Base-by-base conservation (phyloP, 2,797 vertebrate genomes). In the Pygocentrus nattereri region DNA sequence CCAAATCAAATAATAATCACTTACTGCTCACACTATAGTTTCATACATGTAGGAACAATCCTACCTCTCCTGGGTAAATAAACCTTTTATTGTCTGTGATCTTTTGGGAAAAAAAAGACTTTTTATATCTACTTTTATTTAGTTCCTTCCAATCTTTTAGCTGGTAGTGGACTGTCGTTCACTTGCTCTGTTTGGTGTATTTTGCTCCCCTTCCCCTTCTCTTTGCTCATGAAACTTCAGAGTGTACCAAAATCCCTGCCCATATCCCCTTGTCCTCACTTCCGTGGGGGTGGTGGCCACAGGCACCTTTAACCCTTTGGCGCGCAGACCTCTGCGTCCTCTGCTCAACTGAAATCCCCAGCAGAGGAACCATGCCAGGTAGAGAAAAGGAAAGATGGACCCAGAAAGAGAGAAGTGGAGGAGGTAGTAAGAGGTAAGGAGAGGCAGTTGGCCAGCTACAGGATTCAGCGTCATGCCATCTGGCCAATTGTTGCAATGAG, bases 271-370 rank as follows among this genome's bases (percentile, higher is more conserved):
- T 34, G 50, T 70, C 85, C 59, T 75, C 77, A 82, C 84, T 89
- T 76, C 27, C 84, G 88, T 94, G 92, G 89, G 93, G 90, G 91
- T 93, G 90, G 92, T 87, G 91, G 93, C 90, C 89, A 88, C 92
- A 89, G 91, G 91, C 91, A 94, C 93, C 92, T 92, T 87, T 95
- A 93, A 94, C 93, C 93, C 93, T 95, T 92, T 93, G 93, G 91
- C 93, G 92, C 93, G 92, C 87, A 93, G 91, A 92, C 87, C 76
- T 89, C 92, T 94, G 90, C 93, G 89, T 90, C 74, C 88, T 93
- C 85, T 93, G 91, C 89, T 90, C 92, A 65, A 19, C 54, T 50
- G 71, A 71, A 64, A 25, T n/a, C 38, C 52, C 21, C 25, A 71
- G 1, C 16, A 49, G 38, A 64, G 61, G 13, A 49, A 65, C 18